A percentile compares a stretch with the other conserved stretches of the same genome.
phyloP scores from a whole-genome alignment of 2,888 invertebrate genomes.

The Ichneumoninae sp. region DNA sequence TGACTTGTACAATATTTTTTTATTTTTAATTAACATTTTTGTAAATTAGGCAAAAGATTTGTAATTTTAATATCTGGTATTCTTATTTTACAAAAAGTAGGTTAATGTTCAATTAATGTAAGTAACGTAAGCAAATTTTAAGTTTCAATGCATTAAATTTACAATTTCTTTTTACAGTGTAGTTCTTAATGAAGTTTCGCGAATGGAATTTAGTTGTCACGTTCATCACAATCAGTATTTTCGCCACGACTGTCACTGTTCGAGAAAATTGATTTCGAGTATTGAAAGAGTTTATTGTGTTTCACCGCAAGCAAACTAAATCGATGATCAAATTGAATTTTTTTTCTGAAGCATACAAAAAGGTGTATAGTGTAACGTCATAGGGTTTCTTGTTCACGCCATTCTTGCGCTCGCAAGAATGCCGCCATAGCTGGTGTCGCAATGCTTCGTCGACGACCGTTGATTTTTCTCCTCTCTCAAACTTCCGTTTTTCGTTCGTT shows the following conservation, averaged over 20 bases:
- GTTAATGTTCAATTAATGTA: no score
- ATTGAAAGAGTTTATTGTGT: background rate
- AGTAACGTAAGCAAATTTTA: no score
- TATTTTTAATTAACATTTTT: no score
- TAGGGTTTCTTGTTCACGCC: background rate
- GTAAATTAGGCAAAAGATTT: no score
- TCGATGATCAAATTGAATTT: background rate
- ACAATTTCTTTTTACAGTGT: no score
- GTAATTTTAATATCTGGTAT: no score
- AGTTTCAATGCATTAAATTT: no score
- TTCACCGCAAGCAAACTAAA: background rate
- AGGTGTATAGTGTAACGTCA: background rate
- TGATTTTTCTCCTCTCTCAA: background rate
- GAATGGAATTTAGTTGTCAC: background rate
- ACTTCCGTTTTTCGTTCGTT: constrained; percentile 54
- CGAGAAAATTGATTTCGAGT: background rate
- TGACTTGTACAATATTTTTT: background rate
- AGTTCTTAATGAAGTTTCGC: background rate
- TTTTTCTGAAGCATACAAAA: background rate
- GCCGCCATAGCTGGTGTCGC: background rate
- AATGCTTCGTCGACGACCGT: background rate
- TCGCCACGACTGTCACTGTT: background rate
- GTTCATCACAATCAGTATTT: background rate
- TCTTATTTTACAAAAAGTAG: no score
- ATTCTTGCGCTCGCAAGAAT: constrained; percentile 32